A percentile compares a stretch with the other conserved stretches of the same genome.
phyloP scores from a whole-genome alignment of 2,797 vertebrate species.

The Potorous gilbertii region DNA sequence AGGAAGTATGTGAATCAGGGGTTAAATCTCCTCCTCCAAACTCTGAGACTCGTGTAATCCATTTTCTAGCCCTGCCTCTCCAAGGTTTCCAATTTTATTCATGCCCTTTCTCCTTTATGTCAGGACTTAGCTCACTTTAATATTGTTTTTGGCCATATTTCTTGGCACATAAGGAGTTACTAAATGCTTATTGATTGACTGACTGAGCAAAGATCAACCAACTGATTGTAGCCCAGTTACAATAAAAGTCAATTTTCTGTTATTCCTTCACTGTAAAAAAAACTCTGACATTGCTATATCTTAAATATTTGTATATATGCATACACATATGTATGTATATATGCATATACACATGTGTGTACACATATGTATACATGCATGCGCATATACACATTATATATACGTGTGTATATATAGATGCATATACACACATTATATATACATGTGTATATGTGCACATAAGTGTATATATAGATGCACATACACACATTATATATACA shows the following conservation, averaged over 20 bases:
- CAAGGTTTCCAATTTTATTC: not conserved
- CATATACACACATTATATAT: fast-evolving
- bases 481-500: no score
- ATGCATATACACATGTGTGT: no score
- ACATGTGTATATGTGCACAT: no score
- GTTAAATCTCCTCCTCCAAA: not conserved
- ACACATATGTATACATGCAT: no score
- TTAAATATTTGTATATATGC: not conserved
- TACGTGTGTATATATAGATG: no score
- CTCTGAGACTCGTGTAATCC: not conserved
- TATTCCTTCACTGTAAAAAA: not conserved
- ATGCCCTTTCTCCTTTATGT: not conserved
- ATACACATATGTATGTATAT: no score
- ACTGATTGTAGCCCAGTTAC: not conserved
- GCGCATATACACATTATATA: no score
- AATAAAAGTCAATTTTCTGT: not conserved
- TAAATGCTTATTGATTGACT: not conserved
- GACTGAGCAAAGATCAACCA: not conserved
- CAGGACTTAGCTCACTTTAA: not conserved
- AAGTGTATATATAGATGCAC: no score
- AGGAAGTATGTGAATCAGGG: not conserved
- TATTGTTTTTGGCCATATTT: not conserved
- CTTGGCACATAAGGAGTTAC: not conserved
- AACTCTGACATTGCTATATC: not conserved
- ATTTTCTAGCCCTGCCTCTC: not conserved